Evolutionary conservation across 1,140 invertebrate genomes (phyloP).

Genomic region (Octopus bimaculoides): DNA sequence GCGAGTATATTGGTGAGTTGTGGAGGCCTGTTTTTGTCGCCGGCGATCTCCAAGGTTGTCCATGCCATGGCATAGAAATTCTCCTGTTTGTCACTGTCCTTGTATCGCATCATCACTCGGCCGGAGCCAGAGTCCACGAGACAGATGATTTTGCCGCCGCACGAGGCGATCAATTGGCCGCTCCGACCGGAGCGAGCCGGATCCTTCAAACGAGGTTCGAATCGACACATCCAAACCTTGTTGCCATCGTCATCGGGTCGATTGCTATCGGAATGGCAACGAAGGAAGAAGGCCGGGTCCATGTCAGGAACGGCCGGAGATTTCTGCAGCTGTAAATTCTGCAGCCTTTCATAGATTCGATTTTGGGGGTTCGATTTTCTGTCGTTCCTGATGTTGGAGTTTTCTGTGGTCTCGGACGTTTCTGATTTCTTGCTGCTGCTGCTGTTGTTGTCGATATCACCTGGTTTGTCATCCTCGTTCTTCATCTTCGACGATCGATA

Average conservation of each 20-base stretch:
- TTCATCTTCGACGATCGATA: too few relatives aligned
- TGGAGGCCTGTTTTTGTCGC: conserved; percentile 27
- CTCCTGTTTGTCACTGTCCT: conserved; percentile 40
- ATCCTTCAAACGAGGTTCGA: conserved; percentile 55
- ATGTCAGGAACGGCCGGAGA: conserved; percentile 35
- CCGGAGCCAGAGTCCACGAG: conserved; percentile 59
- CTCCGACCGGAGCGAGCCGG: conserved; percentile 38
- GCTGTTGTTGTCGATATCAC: background rate
- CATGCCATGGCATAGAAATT: conserved; percentile 59
- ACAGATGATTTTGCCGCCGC: conserved; percentile 61
- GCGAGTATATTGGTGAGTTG: conserved; percentile 55
- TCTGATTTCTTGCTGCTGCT: background rate
- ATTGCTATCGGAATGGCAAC: conserved; percentile 45
- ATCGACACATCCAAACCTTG: conserved; percentile 60
- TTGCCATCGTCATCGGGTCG: conserved; percentile 40
- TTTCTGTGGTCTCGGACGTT: background rate
- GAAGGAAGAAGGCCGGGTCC: conserved; percentile 42
- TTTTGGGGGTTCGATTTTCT: background rate
- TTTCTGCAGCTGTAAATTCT: background rate
- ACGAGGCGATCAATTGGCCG: conserved; percentile 58
- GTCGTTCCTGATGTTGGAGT: background rate
- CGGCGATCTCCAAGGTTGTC: conserved; percentile 50
- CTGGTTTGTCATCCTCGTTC: too few relatives aligned
- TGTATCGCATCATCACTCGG: conserved; percentile 59
- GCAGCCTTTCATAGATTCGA: background rate